These are phyloP conservation scores for Ambastaia sidthimunki DNA, from an alignment of 2,797 vertebrate genomes.

Conservation along the genomic window DNA sequence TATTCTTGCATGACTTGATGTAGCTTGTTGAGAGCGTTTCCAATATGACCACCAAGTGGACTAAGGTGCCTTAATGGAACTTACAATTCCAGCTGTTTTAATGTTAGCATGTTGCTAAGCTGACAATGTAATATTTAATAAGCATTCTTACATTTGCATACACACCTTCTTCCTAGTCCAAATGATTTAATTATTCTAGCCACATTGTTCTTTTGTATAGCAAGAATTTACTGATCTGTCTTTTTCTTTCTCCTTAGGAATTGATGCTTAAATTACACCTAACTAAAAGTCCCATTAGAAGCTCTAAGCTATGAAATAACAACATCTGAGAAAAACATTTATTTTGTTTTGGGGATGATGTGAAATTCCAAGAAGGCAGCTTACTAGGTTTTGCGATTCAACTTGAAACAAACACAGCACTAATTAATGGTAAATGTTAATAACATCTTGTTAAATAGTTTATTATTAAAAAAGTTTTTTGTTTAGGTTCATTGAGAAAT, in stretches of 20 bases:
- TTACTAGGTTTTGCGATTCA: not conserved
- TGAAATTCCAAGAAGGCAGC: not conserved
- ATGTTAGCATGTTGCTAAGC: too few relatives aligned
- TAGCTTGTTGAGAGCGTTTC: too few relatives aligned
- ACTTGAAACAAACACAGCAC: slow-evolving; percentile 38
- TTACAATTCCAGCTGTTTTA: too few relatives aligned
- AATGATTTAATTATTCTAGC: not conserved
- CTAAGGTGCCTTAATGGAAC: too few relatives aligned
- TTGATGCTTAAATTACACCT: too few relatives aligned
- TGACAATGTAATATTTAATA: too few relatives aligned
- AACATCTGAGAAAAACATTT: not conserved
- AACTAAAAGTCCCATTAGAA: not conserved
- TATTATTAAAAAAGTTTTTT: not conserved
- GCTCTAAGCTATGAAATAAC: not conserved
- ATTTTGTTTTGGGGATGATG: not conserved
- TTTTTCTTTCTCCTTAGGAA: not conserved
- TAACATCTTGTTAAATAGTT: slow-evolving; percentile 35
- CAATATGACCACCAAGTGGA: too few relatives aligned
- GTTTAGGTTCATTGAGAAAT: not conserved
- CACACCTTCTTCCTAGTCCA: not conserved
- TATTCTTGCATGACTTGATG: too few relatives aligned
- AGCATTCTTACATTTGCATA: too few relatives aligned
- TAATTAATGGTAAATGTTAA: slow-evolving; percentile 69
- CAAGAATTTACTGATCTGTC: not conserved
- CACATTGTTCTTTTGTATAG: not conserved